These are phyloP conservation scores for Paracanthobrama guichenoti DNA, from an alignment of 2,113 vertebrate genomes.

Conservation along the genomic window DNA sequence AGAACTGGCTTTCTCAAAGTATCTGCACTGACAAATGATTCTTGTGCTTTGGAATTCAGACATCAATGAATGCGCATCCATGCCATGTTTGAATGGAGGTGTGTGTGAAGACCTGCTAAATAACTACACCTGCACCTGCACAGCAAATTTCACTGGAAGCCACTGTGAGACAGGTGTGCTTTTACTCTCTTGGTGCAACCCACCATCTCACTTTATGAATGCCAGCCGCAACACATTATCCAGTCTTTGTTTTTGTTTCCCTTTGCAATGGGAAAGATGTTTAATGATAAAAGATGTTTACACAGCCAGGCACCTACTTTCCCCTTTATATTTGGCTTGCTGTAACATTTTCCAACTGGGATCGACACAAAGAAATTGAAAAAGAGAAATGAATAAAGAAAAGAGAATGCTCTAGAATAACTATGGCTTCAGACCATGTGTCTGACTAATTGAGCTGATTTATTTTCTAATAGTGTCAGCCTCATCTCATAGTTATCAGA, in stretches of 20 bases:
- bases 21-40: conserved; percentile 1
- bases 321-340: conserved; percentile 51
- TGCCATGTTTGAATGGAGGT: conserved; percentile 86
- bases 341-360: conserved; percentile 57
- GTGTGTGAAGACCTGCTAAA: conserved; percentile 78
- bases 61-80: conserved; percentile 83
- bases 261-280: conserved; percentile 42
- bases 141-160: conserved; percentile 78
- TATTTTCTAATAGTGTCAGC: conserved; percentile 39
- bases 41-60: conserved; percentile 72
- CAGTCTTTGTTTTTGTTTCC: conserved; percentile 47
- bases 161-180: conserved; percentile 88
- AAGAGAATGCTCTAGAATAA: conserved; percentile 9
- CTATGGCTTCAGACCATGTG: conserved; percentile 46
- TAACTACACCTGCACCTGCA: conserved; percentile 85
- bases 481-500: background rate
- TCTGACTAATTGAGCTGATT: conserved; percentile 40
- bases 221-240: conserved; percentile 42
- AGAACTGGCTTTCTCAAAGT: background rate
- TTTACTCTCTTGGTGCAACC: background rate
- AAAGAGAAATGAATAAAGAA: conserved; percentile 42
- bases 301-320: conserved; percentile 50
- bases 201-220: background rate
- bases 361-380: conserved; percentile 52
- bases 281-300: conserved; percentile 55